Evolutionary conservation across 2,888 invertebrate species (phyloP).

Genomic region (Chesias legatella): DNA sequence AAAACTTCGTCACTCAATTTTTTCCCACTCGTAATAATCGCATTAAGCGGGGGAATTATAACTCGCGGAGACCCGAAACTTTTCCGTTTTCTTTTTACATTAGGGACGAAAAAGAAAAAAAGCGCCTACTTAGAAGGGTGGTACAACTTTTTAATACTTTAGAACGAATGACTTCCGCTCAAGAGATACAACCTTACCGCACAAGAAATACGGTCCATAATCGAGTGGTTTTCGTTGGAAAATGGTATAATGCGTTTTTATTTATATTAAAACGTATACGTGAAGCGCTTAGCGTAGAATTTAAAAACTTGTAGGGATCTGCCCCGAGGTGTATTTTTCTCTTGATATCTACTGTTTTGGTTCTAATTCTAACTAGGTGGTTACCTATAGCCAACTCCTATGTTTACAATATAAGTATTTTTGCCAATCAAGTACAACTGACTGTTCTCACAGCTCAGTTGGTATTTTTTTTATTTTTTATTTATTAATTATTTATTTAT

Average conservation of each 20-base stretch:
- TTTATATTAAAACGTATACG: conserved; percentile 56
- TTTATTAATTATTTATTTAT: too few species aligned
- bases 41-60: conserved; percentile 72
- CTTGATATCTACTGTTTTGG: conserved; percentile 25
- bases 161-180: background rate
- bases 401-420: too few species aligned
- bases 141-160: conserved; percentile 68
- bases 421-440: too few species aligned
- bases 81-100: conserved; percentile 77
- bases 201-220: conserved; percentile 1
- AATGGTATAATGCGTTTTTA: conserved; percentile 30
- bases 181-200: background rate
- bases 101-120: conserved; percentile 69
- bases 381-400: too few species aligned
- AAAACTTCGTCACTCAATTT: conserved; percentile 35
- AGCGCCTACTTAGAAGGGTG: conserved; percentile 75
- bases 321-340: conserved; percentile 48
- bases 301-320: conserved; percentile 55
- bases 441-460: too few species aligned
- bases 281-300: conserved; percentile 66
- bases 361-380: too few species aligned
- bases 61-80: conserved; percentile 65
- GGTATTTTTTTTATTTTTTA: too few species aligned
- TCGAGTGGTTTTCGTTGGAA: conserved; percentile 4
- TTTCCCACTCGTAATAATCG: conserved; percentile 76